Conservation (phyloP, 2,888 invertebrate species). For the Sinelater perroti region DNA sequence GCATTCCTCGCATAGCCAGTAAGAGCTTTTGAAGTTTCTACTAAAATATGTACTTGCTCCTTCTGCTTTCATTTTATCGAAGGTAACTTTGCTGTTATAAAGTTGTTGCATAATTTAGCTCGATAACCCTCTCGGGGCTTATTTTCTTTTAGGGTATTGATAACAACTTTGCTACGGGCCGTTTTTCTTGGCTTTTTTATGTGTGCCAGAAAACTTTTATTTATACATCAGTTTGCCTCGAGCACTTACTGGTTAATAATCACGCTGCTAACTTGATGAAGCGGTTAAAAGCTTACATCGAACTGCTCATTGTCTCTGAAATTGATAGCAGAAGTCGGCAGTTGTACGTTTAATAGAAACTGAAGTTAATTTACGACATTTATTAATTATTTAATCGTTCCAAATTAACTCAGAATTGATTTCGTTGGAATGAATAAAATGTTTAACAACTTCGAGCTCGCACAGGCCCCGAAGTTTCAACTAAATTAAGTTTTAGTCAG, state of each 20-base stretch:
- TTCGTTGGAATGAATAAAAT: background rate
- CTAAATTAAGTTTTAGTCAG: constrained; percentile 24
- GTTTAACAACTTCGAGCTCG: constrained; percentile 4
- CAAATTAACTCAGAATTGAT: background rate
- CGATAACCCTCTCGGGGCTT: constrained; percentile 12
- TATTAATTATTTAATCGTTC: too few species aligned
- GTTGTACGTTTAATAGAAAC: too few species aligned
- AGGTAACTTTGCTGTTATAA: constrained; percentile 23
- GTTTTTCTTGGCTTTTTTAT: background rate
- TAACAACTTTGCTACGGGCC: constrained; percentile 11
- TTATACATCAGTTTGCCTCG: too few species aligned
- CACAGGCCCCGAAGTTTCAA: constrained; percentile 1
- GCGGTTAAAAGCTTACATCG: too few species aligned
- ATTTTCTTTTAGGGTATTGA: constrained; percentile 21
- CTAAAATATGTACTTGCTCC: too few species aligned
- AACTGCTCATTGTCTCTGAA: too few species aligned
- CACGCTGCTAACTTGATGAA: too few species aligned
- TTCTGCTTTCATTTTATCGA: constrained; percentile 20
- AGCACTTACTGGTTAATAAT: too few species aligned
- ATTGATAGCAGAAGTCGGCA: too few species aligned
- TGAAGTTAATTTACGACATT: too few species aligned
- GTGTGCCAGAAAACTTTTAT: background rate
- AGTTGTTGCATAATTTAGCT: constrained; percentile 26
- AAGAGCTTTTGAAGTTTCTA: too few species aligned
- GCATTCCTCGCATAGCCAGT: too few species aligned